Percentiles rank a stretch among this genome's conserved stretches.
Conservation (phyloP, 2,888 invertebrate genomes). For the Drosophila aldrichi region DNA sequence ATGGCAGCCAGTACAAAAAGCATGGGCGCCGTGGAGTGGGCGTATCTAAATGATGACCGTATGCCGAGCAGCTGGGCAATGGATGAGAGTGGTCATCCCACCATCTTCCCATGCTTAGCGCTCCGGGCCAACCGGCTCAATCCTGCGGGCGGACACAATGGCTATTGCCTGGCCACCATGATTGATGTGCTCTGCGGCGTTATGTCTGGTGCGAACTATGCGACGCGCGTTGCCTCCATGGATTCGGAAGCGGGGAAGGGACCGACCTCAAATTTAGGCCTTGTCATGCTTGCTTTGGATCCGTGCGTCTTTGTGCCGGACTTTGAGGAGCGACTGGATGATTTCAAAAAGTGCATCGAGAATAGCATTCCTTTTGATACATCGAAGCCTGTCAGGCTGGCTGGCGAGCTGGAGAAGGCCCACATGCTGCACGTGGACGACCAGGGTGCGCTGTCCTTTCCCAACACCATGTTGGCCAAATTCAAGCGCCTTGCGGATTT, state of each 20-base stretch:
- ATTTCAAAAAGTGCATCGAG: conserved; percentile 42
- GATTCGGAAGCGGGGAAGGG: not conserved
- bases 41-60: conserved; percentile 30
- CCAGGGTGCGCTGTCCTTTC: conserved; percentile 45
- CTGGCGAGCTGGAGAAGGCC: conserved; percentile 45
- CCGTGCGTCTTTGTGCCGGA: conserved; percentile 51
- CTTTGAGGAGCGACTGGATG: conserved; percentile 53
- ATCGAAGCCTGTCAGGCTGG: conserved; percentile 21
- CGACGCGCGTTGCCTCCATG: conserved; percentile 41
- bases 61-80: conserved; percentile 56
- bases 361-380: conserved; percentile 12
- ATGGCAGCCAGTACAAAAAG: conserved; percentile 49
- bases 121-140: conserved; percentile 36
- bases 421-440: conserved; percentile 55
- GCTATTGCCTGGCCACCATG: conserved; percentile 50
- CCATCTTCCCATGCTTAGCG: conserved; percentile 45
- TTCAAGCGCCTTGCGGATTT: conserved; percentile 36
- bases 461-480: conserved; percentile 43
- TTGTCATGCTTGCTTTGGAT: conserved; percentile 54
- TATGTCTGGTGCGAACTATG: conserved; percentile 56
- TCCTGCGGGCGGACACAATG: conserved; percentile 53
- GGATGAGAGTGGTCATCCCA: conserved; percentile 50
- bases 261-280: conserved; percentile 43
- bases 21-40: conserved; percentile 55
- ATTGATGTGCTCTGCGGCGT: conserved; percentile 62